Conservation (phyloP, 2,888 invertebrate species). For the Drosophila setosimentum region DNA sequence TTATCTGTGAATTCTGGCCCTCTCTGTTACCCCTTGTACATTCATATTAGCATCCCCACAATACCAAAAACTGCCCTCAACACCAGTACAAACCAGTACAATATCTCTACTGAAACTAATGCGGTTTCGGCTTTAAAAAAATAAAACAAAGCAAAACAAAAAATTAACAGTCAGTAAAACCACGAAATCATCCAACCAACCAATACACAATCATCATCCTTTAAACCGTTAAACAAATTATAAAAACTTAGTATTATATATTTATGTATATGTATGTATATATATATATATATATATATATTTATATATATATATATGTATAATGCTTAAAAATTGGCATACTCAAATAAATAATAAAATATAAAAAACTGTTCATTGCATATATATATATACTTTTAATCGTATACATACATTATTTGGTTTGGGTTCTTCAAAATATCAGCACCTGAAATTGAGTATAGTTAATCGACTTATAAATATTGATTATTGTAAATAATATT, state of each 20-base stretch:
- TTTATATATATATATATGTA: background rate
- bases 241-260: slow-evolving; percentile 22
- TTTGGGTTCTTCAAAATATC: slow-evolving; percentile 71
- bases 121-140: slow-evolving; percentile 65
- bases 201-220: slow-evolving; percentile 48
- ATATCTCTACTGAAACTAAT: slow-evolving; percentile 59
- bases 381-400: slow-evolving; percentile 36
- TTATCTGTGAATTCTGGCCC: slow-evolving; percentile 48
- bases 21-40: slow-evolving; percentile 52
- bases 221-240: slow-evolving; percentile 45
- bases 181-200: slow-evolving; percentile 33
- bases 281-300: background rate
- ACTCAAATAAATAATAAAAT: background rate
- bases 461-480: slow-evolving; percentile 32
- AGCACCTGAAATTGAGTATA: slow-evolving; percentile 41
- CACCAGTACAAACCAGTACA: slow-evolving; percentile 20
- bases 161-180: slow-evolving; percentile 42
- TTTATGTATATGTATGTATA: background rate
- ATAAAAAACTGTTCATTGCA: slow-evolving; percentile 41
- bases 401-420: slow-evolving; percentile 66
- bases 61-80: slow-evolving; percentile 23
- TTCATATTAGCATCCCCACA: slow-evolving; percentile 53
- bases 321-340: slow-evolving; percentile 26
- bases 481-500: slow-evolving; percentile 55
- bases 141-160: slow-evolving; percentile 21